Evolutionary conservation across 1,140 invertebrate species (phyloP), one percentile per base, ranked within the genome.

Genomic region (Diorhabda sublineata): DNA sequence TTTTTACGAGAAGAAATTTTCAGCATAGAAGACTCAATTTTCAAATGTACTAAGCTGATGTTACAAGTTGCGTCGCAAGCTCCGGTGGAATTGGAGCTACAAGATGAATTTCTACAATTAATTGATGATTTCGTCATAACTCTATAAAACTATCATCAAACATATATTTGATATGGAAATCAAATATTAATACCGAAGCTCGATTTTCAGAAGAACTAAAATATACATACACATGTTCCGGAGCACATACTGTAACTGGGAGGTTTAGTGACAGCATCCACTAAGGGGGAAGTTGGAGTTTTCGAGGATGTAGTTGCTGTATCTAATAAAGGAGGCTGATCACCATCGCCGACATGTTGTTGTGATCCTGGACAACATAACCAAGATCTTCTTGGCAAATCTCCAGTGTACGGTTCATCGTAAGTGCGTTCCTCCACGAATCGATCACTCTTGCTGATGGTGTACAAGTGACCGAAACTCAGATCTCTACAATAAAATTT

Each of bases 341-440:
- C 76, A 56, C 61, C 69, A 62, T 79, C 76, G 57, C 67, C 71
- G 42, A 71, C 67, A 45, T 74, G 70, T 11, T 66, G 61, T 59
- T 79, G 75, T 26, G 76, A 80, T 43, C 80, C 80, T 4, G 80
- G 79, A 73, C 80, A 81, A 72, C 80, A 81, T 6, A 81, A 61
- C 80, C 80, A 81, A 9, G 80, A 81, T 58, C 76, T 73, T 64
- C 77, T 73, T 41, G 74, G 75, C 41, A 79, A 65, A 70, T 80
- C 80, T 2, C 80, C 80, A 0, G 75, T 75, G 65, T 78, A 81
- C 9, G 80, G 80, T 71, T 81, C 80, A 71, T 81, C 80, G 64
- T 81, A 81, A 4, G 76, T 80, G 42, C 80, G 72, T 69, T 81
- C 80, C 61, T 79, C 77, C 9, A 61, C 67, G 6, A 56, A 6